Percentiles rank a stretch among this genome's conserved stretches.
These are phyloP conservation scores for Acropternis orthonyx DNA, from an alignment of 2,797 vertebrate genomes.

Conservation along the genomic window DNA sequence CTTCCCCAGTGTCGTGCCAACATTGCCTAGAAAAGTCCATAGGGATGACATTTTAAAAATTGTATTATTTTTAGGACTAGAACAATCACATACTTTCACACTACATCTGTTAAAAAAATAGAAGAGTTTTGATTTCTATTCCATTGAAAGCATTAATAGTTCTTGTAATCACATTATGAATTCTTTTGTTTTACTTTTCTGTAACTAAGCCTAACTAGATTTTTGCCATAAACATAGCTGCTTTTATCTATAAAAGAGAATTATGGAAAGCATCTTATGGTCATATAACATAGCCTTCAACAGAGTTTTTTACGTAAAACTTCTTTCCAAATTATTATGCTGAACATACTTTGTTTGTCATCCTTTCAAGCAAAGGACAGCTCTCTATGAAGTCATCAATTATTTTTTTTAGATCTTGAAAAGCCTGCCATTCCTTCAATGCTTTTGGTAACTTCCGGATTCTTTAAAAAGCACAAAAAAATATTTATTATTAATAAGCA, in stretches of 20 bases:
- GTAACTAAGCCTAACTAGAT: background rate
- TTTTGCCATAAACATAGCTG: background rate
- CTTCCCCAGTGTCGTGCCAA: constrained; percentile 82
- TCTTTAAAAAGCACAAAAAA: constrained; percentile 61
- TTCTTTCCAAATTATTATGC: background rate
- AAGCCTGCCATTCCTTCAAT: constrained; percentile 86
- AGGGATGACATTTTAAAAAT: background rate
- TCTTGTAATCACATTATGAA: background rate
- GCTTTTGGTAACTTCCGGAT: constrained; percentile 83
- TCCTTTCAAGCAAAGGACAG: constrained; percentile 86
- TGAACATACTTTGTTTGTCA: constrained; percentile 83
- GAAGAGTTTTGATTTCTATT: background rate
- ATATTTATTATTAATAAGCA: background rate
- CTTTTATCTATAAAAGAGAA: background rate
- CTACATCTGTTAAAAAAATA: background rate
- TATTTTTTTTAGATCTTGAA: constrained; percentile 83
- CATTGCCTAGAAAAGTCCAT: constrained; percentile 77
- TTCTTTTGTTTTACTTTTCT: background rate
- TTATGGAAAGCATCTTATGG: background rate
- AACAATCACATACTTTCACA: background rate
- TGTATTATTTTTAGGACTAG: background rate
- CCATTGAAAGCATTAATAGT: background rate
- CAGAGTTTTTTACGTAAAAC: background rate
- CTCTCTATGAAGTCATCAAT: constrained; percentile 85
- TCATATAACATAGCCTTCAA: background rate